These are phyloP conservation scores for Encarsia formosa DNA, from an alignment of 2,888 invertebrate genomes.

Conservation along the genomic window DNA sequence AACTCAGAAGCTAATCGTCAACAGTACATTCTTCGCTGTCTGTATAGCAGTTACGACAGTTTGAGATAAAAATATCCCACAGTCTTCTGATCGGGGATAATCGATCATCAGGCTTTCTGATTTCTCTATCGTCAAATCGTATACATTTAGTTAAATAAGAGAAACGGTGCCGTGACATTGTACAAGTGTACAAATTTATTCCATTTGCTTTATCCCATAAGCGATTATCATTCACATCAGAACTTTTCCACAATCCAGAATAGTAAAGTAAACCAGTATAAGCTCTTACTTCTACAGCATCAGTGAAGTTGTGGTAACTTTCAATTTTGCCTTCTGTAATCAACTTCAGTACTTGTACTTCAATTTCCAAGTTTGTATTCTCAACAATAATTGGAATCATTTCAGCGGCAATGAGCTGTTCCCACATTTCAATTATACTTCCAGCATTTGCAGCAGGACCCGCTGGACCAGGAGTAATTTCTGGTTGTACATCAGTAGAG, in stretches of 20 bases:
- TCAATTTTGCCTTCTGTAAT: neutral
- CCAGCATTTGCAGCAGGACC: neutral
- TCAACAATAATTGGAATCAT: slow-evolving; percentile 11
- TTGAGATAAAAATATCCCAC: no score
- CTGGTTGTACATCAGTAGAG: neutral
- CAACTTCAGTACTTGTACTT: neutral
- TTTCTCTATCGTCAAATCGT: no score
- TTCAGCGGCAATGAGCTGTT: neutral
- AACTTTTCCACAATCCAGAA: slow-evolving; percentile 1
- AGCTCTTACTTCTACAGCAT: neutral
- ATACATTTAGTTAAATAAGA: no score
- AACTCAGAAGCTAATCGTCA: no score
- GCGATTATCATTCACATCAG: slow-evolving; percentile 1
- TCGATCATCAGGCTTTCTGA: no score
- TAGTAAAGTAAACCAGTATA: slow-evolving; percentile 10
- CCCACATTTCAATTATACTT: slow-evolving; percentile 8
- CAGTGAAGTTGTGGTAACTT: slow-evolving; percentile 3
- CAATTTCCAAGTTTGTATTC: slow-evolving; percentile 4
- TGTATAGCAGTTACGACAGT: no score
- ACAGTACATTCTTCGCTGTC: no score
- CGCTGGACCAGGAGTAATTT: slow-evolving; percentile 3
- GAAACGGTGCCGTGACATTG: no score
- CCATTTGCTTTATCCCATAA: no score
- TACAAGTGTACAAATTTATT: no score
- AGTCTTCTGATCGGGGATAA: no score